phyloP scores from a whole-genome alignment of 1,140 invertebrate species.

The Trichogramma pretiosum region DNA sequence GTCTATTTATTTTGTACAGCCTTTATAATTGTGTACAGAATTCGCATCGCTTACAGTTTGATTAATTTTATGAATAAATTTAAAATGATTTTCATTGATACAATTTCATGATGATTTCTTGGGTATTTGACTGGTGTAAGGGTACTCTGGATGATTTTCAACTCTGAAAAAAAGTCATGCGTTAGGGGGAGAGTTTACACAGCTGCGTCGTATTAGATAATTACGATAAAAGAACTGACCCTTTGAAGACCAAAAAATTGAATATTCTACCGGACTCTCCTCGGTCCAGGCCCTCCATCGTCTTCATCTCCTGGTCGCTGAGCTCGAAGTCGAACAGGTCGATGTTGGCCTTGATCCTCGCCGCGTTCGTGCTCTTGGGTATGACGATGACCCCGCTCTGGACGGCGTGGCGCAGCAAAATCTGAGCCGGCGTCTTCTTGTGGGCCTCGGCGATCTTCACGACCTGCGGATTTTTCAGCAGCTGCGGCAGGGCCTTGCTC shows the following conservation, averaged over 20 bases:
- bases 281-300: conserved; percentile 45
- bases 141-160: conserved; percentile 52
- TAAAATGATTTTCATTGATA: too few species aligned
- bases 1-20: too few species aligned
- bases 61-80: too few species aligned
- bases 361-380: conserved; percentile 70
- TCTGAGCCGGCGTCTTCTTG: conserved; percentile 63
- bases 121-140: conserved; percentile 35
- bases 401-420: conserved; percentile 66
- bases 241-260: conserved; percentile 49
- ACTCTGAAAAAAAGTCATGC: conserved; percentile 37
- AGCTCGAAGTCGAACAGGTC: conserved; percentile 52
- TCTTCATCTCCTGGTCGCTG: conserved; percentile 43
- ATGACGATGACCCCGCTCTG: conserved; percentile 67
- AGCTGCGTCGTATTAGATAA: too few species aligned
- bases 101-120: too few species aligned
- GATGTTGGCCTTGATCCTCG: conserved; percentile 60
- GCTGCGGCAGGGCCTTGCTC: conserved; percentile 50
- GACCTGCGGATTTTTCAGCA: conserved; percentile 60
- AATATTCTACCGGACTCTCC: conserved; percentile 49
- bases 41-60: too few species aligned
- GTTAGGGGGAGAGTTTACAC: too few species aligned
- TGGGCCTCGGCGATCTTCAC: conserved; percentile 59
- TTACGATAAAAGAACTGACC: conserved; percentile 34
- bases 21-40: too few species aligned